phyloP scores from a whole-genome alignment of 2,797 vertebrate species.

The Helarctos malayanus region DNA sequence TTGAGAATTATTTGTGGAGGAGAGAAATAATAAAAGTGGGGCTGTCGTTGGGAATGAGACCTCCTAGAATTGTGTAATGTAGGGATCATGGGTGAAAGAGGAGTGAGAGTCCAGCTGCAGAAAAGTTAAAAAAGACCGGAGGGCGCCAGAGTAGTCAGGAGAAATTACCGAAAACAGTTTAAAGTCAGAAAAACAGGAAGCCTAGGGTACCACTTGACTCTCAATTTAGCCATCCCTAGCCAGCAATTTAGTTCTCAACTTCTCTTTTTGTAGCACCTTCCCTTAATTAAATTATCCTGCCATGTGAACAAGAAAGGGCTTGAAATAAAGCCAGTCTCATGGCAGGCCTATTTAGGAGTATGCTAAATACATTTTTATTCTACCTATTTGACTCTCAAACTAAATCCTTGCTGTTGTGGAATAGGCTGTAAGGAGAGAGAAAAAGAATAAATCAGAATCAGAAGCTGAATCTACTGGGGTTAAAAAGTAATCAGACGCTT shows the following conservation, averaged over 20 bases:
- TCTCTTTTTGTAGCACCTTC: conserved; percentile 71
- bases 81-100: neutral
- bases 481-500: conserved; percentile 55
- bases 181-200: conserved; percentile 80
- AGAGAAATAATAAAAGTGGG: conserved; percentile 16
- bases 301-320: conserved; percentile 44
- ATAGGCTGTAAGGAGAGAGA: conserved; percentile 10
- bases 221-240: conserved; percentile 61
- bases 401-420: conserved; percentile 24
- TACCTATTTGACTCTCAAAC: conserved; percentile 28
- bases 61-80: neutral
- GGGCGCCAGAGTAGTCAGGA: neutral
- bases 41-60: neutral
- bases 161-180: conserved; percentile 48
- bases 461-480: conserved; percentile 26
- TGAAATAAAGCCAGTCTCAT: conserved; percentile 66
- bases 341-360: conserved; percentile 55
- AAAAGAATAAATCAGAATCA: conserved; percentile 47
- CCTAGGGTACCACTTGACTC: conserved; percentile 57
- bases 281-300: conserved; percentile 72
- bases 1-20: conserved; percentile 46
- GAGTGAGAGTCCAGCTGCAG: neutral
- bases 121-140: neutral
- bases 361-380: conserved; percentile 63
- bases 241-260: conserved; percentile 65